Conservation (phyloP, 2,113 vertebrate genomes). For the Osmerus mordax region DNA sequence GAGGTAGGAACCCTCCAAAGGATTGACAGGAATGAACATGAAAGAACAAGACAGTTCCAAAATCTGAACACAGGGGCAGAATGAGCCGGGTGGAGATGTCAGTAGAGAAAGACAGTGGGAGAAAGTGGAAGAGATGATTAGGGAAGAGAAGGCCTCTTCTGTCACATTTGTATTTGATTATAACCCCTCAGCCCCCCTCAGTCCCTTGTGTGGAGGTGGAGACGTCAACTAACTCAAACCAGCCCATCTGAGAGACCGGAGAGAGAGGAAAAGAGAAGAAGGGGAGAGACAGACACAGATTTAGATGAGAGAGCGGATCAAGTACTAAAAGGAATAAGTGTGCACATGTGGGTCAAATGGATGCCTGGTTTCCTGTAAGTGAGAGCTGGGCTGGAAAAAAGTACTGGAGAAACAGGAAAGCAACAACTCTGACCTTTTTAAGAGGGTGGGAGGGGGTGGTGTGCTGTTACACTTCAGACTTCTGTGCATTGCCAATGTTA, state of each 20-base stretch:
- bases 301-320: not conserved
- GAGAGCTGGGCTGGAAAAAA: not conserved
- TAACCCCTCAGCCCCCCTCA: conserved; percentile 8
- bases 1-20: too few species aligned
- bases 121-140: conserved; percentile 32
- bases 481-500: too few species aligned
- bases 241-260: not conserved
- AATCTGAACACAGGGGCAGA: too few species aligned
- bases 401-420: not conserved
- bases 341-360: not conserved
- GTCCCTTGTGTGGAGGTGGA: conserved; percentile 14
- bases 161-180: conserved; percentile 53
- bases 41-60: too few species aligned
- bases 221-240: too few species aligned
- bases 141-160: conserved; percentile 14
- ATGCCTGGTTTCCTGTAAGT: not conserved
- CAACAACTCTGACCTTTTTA: not conserved
- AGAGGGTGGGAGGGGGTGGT: not conserved
- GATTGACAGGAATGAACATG: too few species aligned
- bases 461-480: too few species aligned
- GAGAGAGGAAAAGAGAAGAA: conserved; percentile 21
- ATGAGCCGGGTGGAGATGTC: conserved; percentile 8
- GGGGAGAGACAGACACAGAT: not conserved
- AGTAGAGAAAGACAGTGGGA: conserved; percentile 11
- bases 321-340: not conserved